Evolutionary conservation across 1,140 invertebrate genomes (phyloP), one percentile per base, ranked within the genome.

Genomic region (Procambarus clarkii): DNA sequence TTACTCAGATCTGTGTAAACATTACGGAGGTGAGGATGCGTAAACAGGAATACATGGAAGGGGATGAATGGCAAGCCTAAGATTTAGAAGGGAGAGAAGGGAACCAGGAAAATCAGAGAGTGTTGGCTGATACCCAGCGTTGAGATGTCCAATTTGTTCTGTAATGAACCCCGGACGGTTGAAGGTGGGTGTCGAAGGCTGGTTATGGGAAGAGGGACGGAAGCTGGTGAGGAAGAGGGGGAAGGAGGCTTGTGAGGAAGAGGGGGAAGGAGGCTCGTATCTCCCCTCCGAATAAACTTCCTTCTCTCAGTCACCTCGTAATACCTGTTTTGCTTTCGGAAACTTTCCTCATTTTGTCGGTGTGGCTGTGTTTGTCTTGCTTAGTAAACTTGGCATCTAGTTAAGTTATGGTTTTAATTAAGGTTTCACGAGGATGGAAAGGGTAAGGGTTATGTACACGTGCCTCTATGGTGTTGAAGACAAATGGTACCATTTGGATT

Each of bases 311-410:
- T 74, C 69, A 74, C 69, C 69, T 74, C 69, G n/a, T 74, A 34
- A 74, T 34, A 21, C 24, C 69, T 74, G 69, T 34, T 74, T 24
- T 74, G 34, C 69, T 74, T 74, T 5, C n/a, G 8, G 7, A 74
- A 74, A 74, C 69, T 74, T 74, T 74, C 69, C 69, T 74, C 69
- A 74, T 74, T 74, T 74, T 74, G 69, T 74, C 69, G 7, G 69
- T 24, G n/a, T 74, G 69, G 69, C 69, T 74, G n/a, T 74, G 69
- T 74, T 34, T 74, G 69, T 74, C 69, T 74, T 74, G 69, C 69
- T 34, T 74, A 24, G 34, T 74, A 74, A 74, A 34, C n/a, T 74
- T 74, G 69, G 34, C 69, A 74, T 24, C 24, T 11, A 34, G 69
- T 24, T 74, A 34, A 74, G 21, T 34, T 74, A 74, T 74, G 24